A percentile compares a stretch with the other conserved stretches of the same genome.
These are phyloP conservation scores for Uropsilus gracilis DNA, from an alignment of 2,113 vertebrate genomes.

Conservation along the genomic window DNA sequence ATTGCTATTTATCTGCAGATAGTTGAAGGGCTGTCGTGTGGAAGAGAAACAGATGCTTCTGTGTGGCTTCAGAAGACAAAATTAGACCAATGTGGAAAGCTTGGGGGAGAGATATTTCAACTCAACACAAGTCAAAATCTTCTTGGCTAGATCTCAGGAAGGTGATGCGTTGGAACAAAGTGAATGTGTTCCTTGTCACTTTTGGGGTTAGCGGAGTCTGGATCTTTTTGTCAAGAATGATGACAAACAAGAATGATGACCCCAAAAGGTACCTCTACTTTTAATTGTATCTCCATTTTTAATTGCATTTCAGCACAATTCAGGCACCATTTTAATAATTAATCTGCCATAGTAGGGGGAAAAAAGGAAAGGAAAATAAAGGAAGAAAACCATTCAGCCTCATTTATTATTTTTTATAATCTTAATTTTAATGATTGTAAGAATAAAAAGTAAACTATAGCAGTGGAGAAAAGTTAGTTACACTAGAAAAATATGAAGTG, in stretches of 20 bases:
- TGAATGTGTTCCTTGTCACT: neutral
- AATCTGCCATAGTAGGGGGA: neutral
- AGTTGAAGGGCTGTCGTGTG: neutral
- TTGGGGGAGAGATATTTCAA: neutral
- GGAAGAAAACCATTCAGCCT: too few species aligned
- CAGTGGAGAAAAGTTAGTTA: neutral
- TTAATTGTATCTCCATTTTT: neutral
- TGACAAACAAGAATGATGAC: neutral
- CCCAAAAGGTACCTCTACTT: neutral
- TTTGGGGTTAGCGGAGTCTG: neutral
- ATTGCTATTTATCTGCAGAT: neutral
- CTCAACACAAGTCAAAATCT: neutral
- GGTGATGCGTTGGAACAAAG: neutral
- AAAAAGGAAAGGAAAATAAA: neutral
- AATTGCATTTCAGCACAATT: neutral
- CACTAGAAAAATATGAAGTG: too few species aligned
- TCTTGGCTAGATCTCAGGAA: neutral
- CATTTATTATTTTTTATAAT: neutral
- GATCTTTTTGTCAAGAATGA: neutral
- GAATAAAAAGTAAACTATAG: neutral
- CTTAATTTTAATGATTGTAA: neutral
- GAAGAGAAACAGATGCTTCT: constrained; percentile 23
- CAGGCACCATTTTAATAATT: neutral
- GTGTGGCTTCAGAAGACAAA: neutral
- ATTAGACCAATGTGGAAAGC: neutral